Percentiles rank a stretch among this genome's conserved stretches.
Conservation (phyloP, 2,113 vertebrate genomes). For the Andinoacara biseriatus region DNA sequence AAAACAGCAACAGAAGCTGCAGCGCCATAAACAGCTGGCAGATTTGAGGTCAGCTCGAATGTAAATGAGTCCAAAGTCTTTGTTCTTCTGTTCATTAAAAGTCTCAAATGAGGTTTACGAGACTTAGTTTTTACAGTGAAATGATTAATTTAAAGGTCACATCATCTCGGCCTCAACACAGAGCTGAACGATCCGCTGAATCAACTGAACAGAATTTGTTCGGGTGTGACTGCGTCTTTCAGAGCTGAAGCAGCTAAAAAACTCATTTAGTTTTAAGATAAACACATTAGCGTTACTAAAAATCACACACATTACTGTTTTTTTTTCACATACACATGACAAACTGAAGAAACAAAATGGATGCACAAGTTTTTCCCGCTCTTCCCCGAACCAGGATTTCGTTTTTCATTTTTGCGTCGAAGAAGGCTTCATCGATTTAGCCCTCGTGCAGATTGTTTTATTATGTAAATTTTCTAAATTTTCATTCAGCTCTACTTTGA, state of each 20-base stretch:
- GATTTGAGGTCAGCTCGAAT: slow-evolving; percentile 19
- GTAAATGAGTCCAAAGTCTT: slow-evolving; percentile 3
- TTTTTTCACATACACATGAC: not conserved
- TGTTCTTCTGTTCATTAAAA: slow-evolving; percentile 5
- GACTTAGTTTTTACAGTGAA: not conserved
- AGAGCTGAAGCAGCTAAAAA: not conserved
- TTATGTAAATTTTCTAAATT: not conserved
- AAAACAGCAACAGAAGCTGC: slow-evolving; percentile 14
- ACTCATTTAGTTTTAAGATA: not conserved
- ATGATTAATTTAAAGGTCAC: not conserved
- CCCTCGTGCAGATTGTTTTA: not conserved
- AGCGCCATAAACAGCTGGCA: slow-evolving; percentile 22
- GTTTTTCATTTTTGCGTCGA: not conserved
- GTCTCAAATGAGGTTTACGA: not conserved
- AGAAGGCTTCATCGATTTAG: not conserved
- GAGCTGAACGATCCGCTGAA: not conserved
- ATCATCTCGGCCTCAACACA: not conserved
- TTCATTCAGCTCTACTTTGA: not conserved
- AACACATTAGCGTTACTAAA: not conserved
- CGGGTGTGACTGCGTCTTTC: not conserved
- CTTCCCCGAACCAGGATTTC: too few species aligned
- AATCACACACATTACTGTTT: not conserved
- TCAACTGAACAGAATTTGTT: not conserved
- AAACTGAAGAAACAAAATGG: not conserved
- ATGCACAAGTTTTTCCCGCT: not conserved